Evolutionary conservation across 2,888 invertebrate genomes (phyloP).

Genomic region (Drosophila neonasuta): DNA sequence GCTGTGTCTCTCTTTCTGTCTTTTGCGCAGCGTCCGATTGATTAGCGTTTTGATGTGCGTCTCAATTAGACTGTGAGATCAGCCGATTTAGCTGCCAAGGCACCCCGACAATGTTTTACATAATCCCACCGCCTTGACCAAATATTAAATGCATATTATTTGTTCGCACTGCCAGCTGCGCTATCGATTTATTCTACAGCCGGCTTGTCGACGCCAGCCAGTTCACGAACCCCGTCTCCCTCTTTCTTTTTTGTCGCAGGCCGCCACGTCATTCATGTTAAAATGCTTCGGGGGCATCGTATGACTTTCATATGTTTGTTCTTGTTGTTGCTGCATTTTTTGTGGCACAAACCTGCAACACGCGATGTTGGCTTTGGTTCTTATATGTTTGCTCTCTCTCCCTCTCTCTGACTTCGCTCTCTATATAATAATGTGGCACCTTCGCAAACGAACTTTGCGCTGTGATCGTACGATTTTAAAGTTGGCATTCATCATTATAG

Average conservation of each 20-base stretch:
- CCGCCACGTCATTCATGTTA: constrained; percentile 53
- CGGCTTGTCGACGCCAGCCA: constrained; percentile 46
- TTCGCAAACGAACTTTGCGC: constrained; percentile 52
- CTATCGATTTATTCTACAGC: constrained; percentile 51
- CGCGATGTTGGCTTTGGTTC: constrained; percentile 16
- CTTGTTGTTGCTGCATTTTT: constrained; percentile 37
- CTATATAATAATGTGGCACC: constrained; percentile 18
- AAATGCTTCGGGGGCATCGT: constrained; percentile 33
- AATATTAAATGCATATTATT: constrained; percentile 42
- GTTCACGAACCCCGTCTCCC: not conserved
- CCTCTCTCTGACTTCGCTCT: not conserved
- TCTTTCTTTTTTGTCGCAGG: not conserved
- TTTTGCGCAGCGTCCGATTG: constrained; percentile 31
- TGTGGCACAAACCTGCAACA: constrained; percentile 40
- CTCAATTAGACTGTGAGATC: constrained; percentile 3
- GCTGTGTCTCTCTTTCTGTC: not conserved
- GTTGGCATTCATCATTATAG: constrained; percentile 52
- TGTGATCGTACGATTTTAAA: constrained; percentile 60
- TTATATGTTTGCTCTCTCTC: constrained; percentile 12
- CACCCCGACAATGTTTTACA: constrained; percentile 40
- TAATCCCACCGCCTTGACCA: constrained; percentile 36
- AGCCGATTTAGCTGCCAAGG: constrained; percentile 30
- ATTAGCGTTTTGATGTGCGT: constrained; percentile 22
- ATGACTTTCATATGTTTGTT: constrained; percentile 46
- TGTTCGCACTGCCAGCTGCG: constrained; percentile 35